Percentiles rank a stretch among this genome's conserved stretches.
phyloP scores from a whole-genome alignment of 2,888 invertebrate species.

The Callyntrura guangdongensis region DNA sequence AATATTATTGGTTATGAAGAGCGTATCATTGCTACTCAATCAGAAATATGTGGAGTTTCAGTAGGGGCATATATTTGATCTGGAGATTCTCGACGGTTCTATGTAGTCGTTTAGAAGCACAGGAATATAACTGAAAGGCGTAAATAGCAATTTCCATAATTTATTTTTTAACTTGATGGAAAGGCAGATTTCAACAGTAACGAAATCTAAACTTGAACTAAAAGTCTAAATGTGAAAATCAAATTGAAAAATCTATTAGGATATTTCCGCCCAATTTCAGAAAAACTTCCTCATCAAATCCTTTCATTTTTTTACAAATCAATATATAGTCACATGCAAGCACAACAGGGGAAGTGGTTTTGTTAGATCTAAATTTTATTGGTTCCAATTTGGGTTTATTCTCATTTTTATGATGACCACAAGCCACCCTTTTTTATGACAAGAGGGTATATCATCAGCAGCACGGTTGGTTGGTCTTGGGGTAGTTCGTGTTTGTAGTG shows the following conservation, averaged over 20 bases:
- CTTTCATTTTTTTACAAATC: neutral
- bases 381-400: slow-evolving; percentile 55
- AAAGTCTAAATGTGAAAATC: neutral
- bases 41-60: too few species aligned
- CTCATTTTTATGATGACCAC: slow-evolving; percentile 60
- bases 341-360: too few species aligned
- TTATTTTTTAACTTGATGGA: too few species aligned
- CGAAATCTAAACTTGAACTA: neutral
- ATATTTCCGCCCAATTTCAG: neutral
- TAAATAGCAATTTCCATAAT: too few species aligned
- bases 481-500: too few species aligned
- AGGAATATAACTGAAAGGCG: neutral
- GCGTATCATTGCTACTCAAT: too few species aligned
- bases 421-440: neutral
- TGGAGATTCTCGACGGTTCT: too few species aligned
- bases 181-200: too few species aligned
- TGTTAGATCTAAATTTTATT: neutral
- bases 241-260: neutral
- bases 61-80: too few species aligned
- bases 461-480: neutral
- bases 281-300: neutral
- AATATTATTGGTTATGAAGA: too few species aligned
- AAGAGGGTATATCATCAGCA: slow-evolving; percentile 8
- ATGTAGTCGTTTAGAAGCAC: too few species aligned
- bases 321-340: neutral